Percentiles rank a stretch among this genome's conserved stretches.
Conservation (phyloP, 2,888 invertebrate genomes). For the Prosopocoilus inquinatus region DNA sequence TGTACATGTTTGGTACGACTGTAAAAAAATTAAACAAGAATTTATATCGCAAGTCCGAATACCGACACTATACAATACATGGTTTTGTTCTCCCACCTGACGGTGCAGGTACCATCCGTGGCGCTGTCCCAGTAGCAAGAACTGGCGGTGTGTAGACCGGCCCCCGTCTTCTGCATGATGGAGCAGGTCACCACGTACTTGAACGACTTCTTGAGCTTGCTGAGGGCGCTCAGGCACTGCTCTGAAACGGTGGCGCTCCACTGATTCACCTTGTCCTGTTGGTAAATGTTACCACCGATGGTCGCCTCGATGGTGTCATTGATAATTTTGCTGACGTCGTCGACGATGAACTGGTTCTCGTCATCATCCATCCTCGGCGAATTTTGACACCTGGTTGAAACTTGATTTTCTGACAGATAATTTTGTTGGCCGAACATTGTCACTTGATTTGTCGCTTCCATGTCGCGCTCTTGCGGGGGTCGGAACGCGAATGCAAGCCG, state of each 20-base stretch:
- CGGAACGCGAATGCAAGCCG: not conserved
- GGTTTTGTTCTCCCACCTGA: conserved; percentile 84
- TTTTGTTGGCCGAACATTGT: conserved; percentile 29
- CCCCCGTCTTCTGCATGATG: conserved; percentile 81
- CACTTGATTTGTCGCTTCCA: conserved; percentile 18
- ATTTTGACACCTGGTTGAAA: conserved; percentile 15
- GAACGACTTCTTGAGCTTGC: conserved; percentile 75
- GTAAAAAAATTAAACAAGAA: conserved; percentile 9
- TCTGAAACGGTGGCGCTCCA: conserved; percentile 79
- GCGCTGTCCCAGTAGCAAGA: conserved; percentile 82
- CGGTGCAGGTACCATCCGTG: conserved; percentile 78
- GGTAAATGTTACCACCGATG: conserved; percentile 70
- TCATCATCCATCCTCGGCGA: conserved; percentile 44
- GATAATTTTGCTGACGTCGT: conserved; percentile 73
- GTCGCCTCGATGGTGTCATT: conserved; percentile 73
- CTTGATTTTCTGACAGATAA: conserved; percentile 25
- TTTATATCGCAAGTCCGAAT: conserved; percentile 65
- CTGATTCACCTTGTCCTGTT: conserved; percentile 63
- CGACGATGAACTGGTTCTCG: conserved; percentile 61
- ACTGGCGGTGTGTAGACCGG: conserved; percentile 79
- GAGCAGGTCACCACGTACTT: conserved; percentile 83
- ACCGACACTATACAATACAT: conserved; percentile 84
- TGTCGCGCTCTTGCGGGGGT: not conserved
- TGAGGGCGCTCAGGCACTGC: conserved; percentile 67
- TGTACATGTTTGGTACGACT: not conserved